Conservation (phyloP, 2,888 invertebrate genomes). For the Coremacera marginata region DNA sequence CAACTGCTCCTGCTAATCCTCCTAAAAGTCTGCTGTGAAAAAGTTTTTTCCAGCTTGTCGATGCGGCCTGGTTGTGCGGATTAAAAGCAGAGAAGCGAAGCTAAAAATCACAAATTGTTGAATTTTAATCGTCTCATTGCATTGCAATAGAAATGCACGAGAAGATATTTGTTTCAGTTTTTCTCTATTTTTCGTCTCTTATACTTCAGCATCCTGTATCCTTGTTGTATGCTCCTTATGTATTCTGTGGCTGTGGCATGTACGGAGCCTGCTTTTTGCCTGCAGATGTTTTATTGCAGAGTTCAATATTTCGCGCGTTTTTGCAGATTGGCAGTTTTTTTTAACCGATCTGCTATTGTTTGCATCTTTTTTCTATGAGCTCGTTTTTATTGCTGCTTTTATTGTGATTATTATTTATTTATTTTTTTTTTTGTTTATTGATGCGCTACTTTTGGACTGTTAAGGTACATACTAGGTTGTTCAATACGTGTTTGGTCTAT, state of each 20-base stretch:
- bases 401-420: slow-evolving; percentile 24
- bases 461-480: not conserved
- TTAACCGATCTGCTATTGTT: not conserved
- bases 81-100: slow-evolving; percentile 30
- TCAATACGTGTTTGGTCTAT: too few species aligned
- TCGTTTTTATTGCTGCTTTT: slow-evolving; percentile 26
- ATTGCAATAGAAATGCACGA: slow-evolving; percentile 22
- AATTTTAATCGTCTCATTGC: slow-evolving; percentile 33
- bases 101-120: slow-evolving; percentile 38
- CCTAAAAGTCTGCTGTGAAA: slow-evolving; percentile 22
- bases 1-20: slow-evolving; percentile 13
- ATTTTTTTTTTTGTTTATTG: not conserved
- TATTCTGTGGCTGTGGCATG: not conserved
- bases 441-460: not conserved
- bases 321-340: slow-evolving; percentile 34
- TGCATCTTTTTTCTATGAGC: not conserved
- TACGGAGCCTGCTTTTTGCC: slow-evolving; percentile 16
- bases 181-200: not conserved
- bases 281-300: slow-evolving; percentile 31
- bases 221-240: not conserved
- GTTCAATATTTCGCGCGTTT: slow-evolving; percentile 35
- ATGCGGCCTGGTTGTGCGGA: not conserved
- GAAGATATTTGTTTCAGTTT: slow-evolving; percentile 2
- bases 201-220: not conserved
- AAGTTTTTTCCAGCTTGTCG: not conserved